Base-by-base conservation (phyloP, 2,888 invertebrate species). In the Gortyna flavago region DNA sequence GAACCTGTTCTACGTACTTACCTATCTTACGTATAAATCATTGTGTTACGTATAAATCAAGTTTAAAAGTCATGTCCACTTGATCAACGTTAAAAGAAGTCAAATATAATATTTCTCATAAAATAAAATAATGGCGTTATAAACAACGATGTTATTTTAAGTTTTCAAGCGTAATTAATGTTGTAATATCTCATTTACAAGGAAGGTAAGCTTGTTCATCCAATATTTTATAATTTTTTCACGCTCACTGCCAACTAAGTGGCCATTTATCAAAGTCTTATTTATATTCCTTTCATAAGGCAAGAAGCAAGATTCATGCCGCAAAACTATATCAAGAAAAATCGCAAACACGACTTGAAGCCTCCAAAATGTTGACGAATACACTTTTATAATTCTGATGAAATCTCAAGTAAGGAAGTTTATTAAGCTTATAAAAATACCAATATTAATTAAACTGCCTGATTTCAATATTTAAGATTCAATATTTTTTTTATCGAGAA, bases 181-280 rank as follows among this genome's bases (percentile, higher is more conserved):
- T 71, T 44, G 35, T 35, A 51, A 72, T 64, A 41, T 57, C 68
- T 80, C 75, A 65, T 68, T 61, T 64, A 62, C 62, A 70, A 75
- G 65, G 65, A 70, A 75, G 65, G 65, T 66, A 67, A 70, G 80
- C 71, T 81, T 35, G 66, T 75, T 71, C 29, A 32, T 66, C 69
- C 61, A 74, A 81, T 85, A 81, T 84, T 81, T 81, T 75, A 72
- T 74, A 77, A 85, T 84, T 81, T 84, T 80, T 74, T 77, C 68
- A 62, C 38, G 38, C n/a, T 72, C 51, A 57, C 48, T 69, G 72
- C 51, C 67, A n/a, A 72, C 73, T 71, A 81, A 74, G 67, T 77
- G 83, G 83, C 70, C 80, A 86, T 86, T 87, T 70, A 85, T 86
- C 86, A 85, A 54, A 18, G 59, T 72, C 75, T 76, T 80, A 61